Evolutionary conservation across 2,113 vertebrate genomes (phyloP), one percentile per base, ranked within the genome.

Genomic region (Loxodonta africana): DNA sequence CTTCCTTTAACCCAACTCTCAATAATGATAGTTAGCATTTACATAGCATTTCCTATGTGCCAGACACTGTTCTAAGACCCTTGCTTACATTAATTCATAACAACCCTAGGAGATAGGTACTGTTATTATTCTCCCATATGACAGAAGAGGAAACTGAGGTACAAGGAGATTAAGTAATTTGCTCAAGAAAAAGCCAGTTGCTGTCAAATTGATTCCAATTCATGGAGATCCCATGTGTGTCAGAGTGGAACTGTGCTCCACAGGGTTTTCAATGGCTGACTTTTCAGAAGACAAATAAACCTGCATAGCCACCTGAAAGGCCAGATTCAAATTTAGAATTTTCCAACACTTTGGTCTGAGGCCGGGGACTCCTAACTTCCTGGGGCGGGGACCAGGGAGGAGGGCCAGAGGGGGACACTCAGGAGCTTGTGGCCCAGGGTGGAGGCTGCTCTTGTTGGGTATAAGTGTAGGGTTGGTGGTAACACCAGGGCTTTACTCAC

Each of bases 121-220:
- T 48, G 44, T 91, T 71, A 65, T 44, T 69, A 51, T 17, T 62
- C n/a, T 93, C n/a, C n/a, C 67, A 76, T 33, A 44, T 83, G 41
- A 81, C 48, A 82, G 62, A 93, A n/a, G 48, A 95, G 44, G 91
- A 96, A 82, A 88, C 83, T 33, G 71, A 95, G 74, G n/a, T 28
- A 71, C 25, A 81, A 30, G 85, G 57, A 62, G 69, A 65, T 41
- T 28, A 90, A 85, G 63, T 65, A 65, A 80, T 11, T 90, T 90
- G n/a, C 23, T 26, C 46, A 78, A 92, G 63, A 26, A 26, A 65
- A 65, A 28, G 3, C 26, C 63, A 37, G 37, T 37, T 37, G 62
- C 62, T 12, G 26, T 67, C 65, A 26, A 30, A 8, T 9, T 69
- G 30, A 69, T 33, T 30, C 28, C 5, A 5, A 37, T 8, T 25